Base-by-base conservation (phyloP, 2,113 vertebrate genomes). In the Pardalotus punctatus region DNA sequence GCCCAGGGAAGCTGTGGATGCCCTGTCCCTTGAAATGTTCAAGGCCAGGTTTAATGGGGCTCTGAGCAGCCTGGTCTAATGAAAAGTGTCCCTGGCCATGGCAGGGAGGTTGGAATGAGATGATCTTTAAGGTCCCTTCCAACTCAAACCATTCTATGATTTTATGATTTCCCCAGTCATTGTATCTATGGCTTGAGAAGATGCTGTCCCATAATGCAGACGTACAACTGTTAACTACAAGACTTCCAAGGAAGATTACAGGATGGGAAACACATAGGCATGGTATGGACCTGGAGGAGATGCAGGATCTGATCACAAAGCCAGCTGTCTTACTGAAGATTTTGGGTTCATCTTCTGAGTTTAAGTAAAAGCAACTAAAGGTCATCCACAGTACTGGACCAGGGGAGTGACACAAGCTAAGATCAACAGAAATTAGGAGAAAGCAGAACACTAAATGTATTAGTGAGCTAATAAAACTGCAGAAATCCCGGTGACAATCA, bases 161-260 rank as follows among this genome's bases (percentile, higher is more conserved):
- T 40, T 12, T 40, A 40, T 40, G 38, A 40, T 40, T 40, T 12
- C 16, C 25, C 22, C 14, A 8, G 5, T 50, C 38, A 66, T 28
- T 4, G 0, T 17, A 69, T 10, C 33, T 20, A 17, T 1, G 4
- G 25, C 65, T 64, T 58, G 45, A 89, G 40, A 51, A 69, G 58
- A 60, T 20, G 45, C 29, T 11, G 81, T 51, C 24, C 36, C 29
- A 43, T 19, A 76, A 64, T 35, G 10, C 53, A 81, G 48, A 73
- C 2, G 3, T 51, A 56, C 45, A 77, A 24, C 10, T 42, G 36
- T 0, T 0, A 22, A 36, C 25, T 47, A 71, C 1, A 3, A 33
- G 38, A 67, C 21, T 89, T 58, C 17, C 21, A 80, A 50, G 38
- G 29, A 82, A 72, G 38, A 38, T 54, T 60, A 83, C 35, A 77